Percentiles rank a stretch among this genome's conserved stretches.
These are phyloP conservation scores for Acleris literana DNA, from an alignment of 2,888 invertebrate genomes.

Conservation along the genomic window DNA sequence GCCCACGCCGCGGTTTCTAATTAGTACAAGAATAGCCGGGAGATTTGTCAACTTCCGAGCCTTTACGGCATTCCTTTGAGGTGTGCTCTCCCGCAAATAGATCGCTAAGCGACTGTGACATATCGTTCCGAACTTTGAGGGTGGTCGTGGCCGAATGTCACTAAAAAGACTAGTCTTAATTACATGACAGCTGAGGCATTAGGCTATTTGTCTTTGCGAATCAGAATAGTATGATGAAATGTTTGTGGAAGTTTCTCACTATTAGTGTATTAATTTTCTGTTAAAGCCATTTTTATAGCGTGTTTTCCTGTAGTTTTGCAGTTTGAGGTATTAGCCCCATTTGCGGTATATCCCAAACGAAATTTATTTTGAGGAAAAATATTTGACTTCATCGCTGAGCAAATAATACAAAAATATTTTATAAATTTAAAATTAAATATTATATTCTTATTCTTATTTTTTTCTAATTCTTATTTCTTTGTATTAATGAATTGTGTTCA, in stretches of 20 bases:
- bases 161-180: conserved; percentile 33
- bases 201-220: conserved; percentile 32
- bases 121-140: conserved; percentile 64
- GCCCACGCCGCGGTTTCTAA: conserved; percentile 73
- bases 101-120: conserved; percentile 74
- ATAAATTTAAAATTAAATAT: too few relatives aligned
- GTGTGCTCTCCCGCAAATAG: conserved; percentile 67
- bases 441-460: too few relatives aligned
- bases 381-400: too few relatives aligned
- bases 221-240: conserved; percentile 35
- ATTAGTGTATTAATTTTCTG: too few relatives aligned
- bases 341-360: too few relatives aligned
- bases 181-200: conserved; percentile 36
- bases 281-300: too few relatives aligned
- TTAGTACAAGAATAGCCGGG: conserved; percentile 81
- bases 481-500: conserved; percentile 28
- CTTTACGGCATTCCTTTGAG: conserved; percentile 76
- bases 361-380: too few relatives aligned
- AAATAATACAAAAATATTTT: too few relatives aligned
- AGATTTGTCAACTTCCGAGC: conserved; percentile 82
- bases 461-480: too few relatives aligned
- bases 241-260: conserved; percentile 27
- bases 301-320: too few relatives aligned
- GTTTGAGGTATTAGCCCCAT: too few relatives aligned
- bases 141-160: conserved; percentile 54